Conservation (phyloP, 2,797 vertebrate genomes). For the Octomys mimax region DNA sequence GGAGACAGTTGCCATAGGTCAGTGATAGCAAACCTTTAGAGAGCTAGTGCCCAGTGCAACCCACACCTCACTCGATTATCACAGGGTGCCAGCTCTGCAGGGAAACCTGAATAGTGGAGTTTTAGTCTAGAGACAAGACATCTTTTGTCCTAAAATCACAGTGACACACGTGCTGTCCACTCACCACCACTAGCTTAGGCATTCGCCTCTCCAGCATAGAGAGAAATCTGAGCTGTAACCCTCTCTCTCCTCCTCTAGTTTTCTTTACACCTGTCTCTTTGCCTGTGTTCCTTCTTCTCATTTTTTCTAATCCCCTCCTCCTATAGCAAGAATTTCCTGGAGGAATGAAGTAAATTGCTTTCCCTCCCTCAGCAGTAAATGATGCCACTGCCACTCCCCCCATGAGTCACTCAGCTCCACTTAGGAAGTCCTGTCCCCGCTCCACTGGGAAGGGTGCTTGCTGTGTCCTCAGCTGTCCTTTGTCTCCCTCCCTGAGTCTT, state of each 20-base stretch:
- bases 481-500: not conserved
- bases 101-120: not conserved
- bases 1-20: not conserved
- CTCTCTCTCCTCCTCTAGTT: not conserved
- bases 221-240: not conserved
- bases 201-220: not conserved
- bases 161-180: not conserved
- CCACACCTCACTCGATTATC: not conserved
- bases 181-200: not conserved
- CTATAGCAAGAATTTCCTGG: conserved; percentile 29
- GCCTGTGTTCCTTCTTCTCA: conserved; percentile 1
- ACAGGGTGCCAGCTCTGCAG: not conserved
- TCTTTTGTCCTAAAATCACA: not conserved
- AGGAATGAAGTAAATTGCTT: conserved; percentile 5
- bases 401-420: not conserved
- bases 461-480: not conserved
- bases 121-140: not conserved
- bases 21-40: not conserved
- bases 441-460: not conserved
- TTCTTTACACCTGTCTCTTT: not conserved
- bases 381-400: not conserved
- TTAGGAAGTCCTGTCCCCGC: not conserved
- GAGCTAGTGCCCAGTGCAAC: not conserved
- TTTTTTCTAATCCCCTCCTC: not conserved
- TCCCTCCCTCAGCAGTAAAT: conserved; percentile 18